Evolutionary conservation across 2,888 invertebrate species (phyloP).

Genomic region (Eupithecia exiguata): DNA sequence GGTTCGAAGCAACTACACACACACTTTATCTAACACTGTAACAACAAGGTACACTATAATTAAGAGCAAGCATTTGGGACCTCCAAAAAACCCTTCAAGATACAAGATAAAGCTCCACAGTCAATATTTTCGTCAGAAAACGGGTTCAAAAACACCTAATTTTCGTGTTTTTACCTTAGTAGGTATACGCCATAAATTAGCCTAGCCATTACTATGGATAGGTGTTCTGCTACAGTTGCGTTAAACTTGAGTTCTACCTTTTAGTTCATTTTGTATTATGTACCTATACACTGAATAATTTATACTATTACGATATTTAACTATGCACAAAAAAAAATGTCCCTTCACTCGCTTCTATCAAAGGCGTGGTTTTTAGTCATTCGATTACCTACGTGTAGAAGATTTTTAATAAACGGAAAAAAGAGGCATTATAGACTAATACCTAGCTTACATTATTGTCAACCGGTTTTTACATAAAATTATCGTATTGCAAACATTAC

Average conservation of each 20-base stretch:
- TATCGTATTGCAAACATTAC: background rate
- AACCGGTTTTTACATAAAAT: constrained; percentile 1
- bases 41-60: too few species aligned
- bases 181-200: too few species aligned
- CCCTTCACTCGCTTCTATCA: background rate
- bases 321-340: background rate
- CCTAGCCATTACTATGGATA: background rate
- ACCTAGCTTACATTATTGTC: background rate
- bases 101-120: too few species aligned
- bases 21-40: too few species aligned
- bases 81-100: too few species aligned
- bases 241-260: background rate
- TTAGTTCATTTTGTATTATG: background rate
- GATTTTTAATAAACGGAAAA: background rate
- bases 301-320: background rate
- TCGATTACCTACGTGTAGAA: background rate
- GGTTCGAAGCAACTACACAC: too few species aligned
- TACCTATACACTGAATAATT: background rate
- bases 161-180: too few species aligned
- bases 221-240: background rate
- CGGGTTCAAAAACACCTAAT: too few species aligned
- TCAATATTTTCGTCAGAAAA: too few species aligned
- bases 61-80: too few species aligned
- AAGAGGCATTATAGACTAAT: background rate
- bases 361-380: constrained; percentile 7